A percentile compares a stretch with the other conserved stretches of the same genome.
These are phyloP conservation scores for Vulpes ferrilata DNA, from an alignment of 2,113 vertebrate genomes.

Conservation along the genomic window DNA sequence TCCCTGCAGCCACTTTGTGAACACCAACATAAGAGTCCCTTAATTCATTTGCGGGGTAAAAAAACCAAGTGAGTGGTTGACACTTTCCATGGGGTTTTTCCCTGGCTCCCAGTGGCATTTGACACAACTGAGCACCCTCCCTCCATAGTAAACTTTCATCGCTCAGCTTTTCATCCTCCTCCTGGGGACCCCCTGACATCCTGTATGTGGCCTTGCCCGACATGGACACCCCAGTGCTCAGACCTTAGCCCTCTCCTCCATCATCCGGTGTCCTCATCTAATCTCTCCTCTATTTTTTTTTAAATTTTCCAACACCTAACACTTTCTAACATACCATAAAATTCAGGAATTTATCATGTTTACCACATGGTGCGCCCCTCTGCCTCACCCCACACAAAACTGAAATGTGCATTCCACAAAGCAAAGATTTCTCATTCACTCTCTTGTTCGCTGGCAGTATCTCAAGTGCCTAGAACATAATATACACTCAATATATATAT, in stretches of 20 bases:
- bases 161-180: not conserved
- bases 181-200: not conserved
- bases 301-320: not conserved
- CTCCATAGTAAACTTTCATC: not conserved
- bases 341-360: not conserved
- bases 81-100: not conserved
- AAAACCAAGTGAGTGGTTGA: not conserved
- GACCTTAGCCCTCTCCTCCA: not conserved
- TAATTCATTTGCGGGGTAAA: not conserved
- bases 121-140: not conserved
- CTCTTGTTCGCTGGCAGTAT: not conserved
- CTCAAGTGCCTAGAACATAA: not conserved
- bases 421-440: not conserved
- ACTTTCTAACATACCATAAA: not conserved
- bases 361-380: too few relatives aligned
- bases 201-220: not conserved
- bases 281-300: not conserved
- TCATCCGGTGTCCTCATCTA: not conserved
- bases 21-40: accelerated
- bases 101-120: too few relatives aligned
- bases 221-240: not conserved
- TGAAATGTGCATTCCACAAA: not conserved
- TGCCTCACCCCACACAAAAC: too few relatives aligned
- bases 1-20: not conserved
- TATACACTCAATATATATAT: too few relatives aligned